Evolutionary conservation across 30 jellyfish, hydroid and myxozoan species (phyloP).

Genomic region (Turritopsis rubra): DNA sequence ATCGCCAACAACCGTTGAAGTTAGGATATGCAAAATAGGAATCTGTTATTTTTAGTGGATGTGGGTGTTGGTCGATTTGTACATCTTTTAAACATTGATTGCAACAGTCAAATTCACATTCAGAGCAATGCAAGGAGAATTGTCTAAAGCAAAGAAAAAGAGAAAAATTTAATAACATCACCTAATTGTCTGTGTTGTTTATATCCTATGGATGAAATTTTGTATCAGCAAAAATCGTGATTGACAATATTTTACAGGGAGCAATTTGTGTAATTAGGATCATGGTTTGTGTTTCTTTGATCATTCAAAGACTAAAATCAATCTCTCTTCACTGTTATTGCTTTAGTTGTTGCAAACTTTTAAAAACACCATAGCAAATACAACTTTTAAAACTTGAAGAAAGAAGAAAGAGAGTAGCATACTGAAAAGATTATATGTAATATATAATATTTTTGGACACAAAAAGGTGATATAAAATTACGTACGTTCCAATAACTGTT

Average conservation of each 20-base stretch:
- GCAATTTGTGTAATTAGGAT: too few relatives aligned
- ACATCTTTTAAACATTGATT: conserved; percentile 26
- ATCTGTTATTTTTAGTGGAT: conserved; percentile 63
- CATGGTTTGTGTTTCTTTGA: too few relatives aligned
- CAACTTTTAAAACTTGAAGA: too few relatives aligned
- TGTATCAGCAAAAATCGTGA: neutral
- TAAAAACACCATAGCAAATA: too few relatives aligned
- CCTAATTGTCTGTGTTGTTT: neutral
- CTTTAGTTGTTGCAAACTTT: too few relatives aligned
- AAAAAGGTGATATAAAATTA: neutral
- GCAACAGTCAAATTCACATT: conserved; percentile 46
- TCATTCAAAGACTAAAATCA: too few relatives aligned
- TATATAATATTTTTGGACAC: neutral
- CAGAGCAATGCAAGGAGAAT: conserved; percentile 41
- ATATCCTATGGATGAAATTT: neutral
- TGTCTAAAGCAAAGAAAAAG: conserved; percentile 14
- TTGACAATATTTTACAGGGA: too few relatives aligned
- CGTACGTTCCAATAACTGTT: conserved; percentile 71
- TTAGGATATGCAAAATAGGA: conserved; percentile 62
- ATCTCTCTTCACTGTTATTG: too few relatives aligned
- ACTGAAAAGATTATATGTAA: neutral
- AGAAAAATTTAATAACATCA: too few relatives aligned
- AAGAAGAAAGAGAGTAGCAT: too few relatives aligned
- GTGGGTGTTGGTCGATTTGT: conserved; percentile 38
- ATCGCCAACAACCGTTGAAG: conserved; percentile 74